Conservation (phyloP, 2,888 invertebrate genomes). For the Brenthis daphne region DNA sequence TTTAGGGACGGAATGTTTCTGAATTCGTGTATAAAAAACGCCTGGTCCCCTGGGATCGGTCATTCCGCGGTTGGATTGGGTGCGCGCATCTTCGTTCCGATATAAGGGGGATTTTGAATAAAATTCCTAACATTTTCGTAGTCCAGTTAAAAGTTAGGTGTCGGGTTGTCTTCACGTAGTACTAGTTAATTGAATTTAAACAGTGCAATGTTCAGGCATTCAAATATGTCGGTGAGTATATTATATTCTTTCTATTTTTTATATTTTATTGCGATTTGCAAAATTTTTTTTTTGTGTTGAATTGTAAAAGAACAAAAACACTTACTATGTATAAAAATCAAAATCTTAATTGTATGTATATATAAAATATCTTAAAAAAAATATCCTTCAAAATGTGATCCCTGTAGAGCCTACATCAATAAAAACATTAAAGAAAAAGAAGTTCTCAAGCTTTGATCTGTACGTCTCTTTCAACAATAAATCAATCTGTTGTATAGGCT, state of each 20-base stretch:
- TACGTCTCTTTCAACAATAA: conserved; percentile 28
- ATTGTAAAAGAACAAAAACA: neutral
- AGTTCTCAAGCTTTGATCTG: neutral
- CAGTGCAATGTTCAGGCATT: conserved; percentile 41
- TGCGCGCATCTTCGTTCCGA: conserved; percentile 70
- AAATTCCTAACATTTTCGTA: conserved; percentile 23
- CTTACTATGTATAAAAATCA: neutral
- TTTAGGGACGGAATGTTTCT: conserved; percentile 76
- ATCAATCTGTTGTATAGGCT: conserved; percentile 32
- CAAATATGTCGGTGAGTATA: conserved; percentile 39
- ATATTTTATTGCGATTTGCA: conserved; percentile 22
- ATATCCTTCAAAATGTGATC: too few species aligned
- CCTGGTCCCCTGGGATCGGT: conserved; percentile 70
- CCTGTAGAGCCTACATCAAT: too few species aligned
- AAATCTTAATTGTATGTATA: too few species aligned
- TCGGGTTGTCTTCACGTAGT: conserved; percentile 11
- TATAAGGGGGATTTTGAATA: conserved; percentile 28
- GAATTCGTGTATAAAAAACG: conserved; percentile 80
- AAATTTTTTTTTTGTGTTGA: neutral
- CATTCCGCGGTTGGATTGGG: conserved; percentile 74
- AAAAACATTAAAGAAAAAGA: neutral
- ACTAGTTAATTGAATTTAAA: conserved; percentile 18
- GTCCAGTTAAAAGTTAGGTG: conserved; percentile 27
- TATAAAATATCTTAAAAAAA: neutral
- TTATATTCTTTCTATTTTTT: conserved; percentile 7